These are phyloP conservation scores for Heliothis subflexa DNA, from an alignment of 1,140 invertebrate species.

Conservation along the genomic window DNA sequence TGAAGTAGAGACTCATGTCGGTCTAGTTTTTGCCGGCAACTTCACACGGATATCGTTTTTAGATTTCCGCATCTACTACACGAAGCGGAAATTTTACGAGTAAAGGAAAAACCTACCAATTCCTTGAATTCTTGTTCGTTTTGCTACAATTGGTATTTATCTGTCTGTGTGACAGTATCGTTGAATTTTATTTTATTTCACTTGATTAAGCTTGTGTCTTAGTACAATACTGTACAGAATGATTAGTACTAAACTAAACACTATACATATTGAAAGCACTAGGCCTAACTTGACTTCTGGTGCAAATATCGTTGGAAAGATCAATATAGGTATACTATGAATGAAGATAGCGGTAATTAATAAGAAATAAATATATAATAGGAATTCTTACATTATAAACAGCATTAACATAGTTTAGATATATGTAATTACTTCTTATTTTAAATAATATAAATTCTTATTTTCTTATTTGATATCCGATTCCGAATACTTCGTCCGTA, in stretches of 20 bases:
- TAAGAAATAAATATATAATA: too few species aligned
- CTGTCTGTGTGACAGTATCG: too few species aligned
- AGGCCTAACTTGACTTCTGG: too few species aligned
- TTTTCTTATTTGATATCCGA: conserved; percentile 7
- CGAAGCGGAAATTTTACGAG: not conserved
- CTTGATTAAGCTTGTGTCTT: too few species aligned
- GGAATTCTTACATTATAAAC: too few species aligned
- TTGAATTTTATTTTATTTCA: too few species aligned
- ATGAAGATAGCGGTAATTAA: too few species aligned
- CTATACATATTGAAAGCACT: too few species aligned
- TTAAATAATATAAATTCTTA: not conserved
- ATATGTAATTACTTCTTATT: not conserved
- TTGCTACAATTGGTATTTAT: not conserved
- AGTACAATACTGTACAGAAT: too few species aligned
- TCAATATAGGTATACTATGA: too few species aligned
- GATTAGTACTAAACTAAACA: too few species aligned
- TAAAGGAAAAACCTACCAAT: not conserved
- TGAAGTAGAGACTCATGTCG: conserved; percentile 23
- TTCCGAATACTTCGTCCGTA: not conserved
- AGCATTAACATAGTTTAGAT: not conserved
- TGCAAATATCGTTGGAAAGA: too few species aligned
- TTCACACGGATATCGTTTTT: conserved; percentile 19
- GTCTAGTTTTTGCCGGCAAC: conserved; percentile 8
- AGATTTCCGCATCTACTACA: conserved; percentile 6
- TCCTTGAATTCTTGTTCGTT: not conserved